Conservation (phyloP, 2,888 invertebrate species). For the Hofmannophila pseudospretella region DNA sequence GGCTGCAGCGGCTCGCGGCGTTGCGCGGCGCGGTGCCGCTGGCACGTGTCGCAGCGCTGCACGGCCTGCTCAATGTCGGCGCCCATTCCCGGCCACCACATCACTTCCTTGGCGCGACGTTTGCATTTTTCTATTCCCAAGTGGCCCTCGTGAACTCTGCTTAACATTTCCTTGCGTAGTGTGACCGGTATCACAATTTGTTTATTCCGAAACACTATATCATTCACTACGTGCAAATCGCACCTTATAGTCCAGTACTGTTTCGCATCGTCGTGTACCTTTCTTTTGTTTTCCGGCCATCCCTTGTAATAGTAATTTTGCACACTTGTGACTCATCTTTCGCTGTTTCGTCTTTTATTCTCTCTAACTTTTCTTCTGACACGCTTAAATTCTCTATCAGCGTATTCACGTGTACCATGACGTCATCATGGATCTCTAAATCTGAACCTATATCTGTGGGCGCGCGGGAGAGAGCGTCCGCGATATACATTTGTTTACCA, state of each 20-base stretch:
- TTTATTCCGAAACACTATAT: conserved; percentile 5
- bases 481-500: no score
- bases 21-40: no score
- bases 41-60: conserved; percentile 11
- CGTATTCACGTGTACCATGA: no score
- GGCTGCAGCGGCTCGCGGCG: conserved; percentile 12
- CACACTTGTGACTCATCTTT: no score
- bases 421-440: no score
- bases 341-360: no score
- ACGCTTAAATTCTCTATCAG: no score
- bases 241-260: conserved; percentile 10
- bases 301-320: conserved; percentile 13
- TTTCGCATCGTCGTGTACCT: conserved; percentile 1
- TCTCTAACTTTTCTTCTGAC: no score
- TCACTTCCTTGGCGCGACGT: conserved; percentile 16
- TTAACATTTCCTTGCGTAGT: conserved; percentile 14
- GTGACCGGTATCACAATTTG: conserved; percentile 13
- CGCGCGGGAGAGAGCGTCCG: no score
- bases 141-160: conserved; percentile 17
- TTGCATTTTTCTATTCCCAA: conserved; percentile 18
- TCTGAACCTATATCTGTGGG: no score
- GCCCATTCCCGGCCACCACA: conserved; percentile 17
- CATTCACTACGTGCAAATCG: conserved; percentile 7
- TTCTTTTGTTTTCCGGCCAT: conserved; percentile 13
- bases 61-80: conserved; percentile 13